Conservation (phyloP, 2,888 invertebrate species). For the Bruchidius siliquastri region DNA sequence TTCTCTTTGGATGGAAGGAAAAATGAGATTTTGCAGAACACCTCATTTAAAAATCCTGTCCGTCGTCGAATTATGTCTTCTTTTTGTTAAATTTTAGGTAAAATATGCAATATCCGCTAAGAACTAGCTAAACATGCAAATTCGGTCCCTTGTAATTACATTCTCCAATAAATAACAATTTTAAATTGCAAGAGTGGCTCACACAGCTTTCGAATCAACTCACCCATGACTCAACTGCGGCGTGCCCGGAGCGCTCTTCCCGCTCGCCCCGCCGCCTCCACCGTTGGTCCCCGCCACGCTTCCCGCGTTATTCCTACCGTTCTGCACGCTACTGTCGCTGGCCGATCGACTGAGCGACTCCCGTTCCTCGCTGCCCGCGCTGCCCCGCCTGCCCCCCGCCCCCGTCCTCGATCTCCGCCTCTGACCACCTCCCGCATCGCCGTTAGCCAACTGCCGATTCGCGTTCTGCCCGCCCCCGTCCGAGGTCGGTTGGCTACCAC, state of each 20-base stretch:
- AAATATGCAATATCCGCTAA: too few species aligned
- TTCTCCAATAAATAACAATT: too few species aligned
- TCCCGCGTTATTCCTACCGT: slow-evolving; percentile 54
- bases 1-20: too few species aligned
- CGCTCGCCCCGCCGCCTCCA: slow-evolving; percentile 55
- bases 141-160: too few species aligned
- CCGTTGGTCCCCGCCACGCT: slow-evolving; percentile 53
- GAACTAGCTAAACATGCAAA: too few species aligned
- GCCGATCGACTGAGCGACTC: slow-evolving; percentile 86
- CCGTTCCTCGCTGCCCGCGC: slow-evolving; percentile 65
- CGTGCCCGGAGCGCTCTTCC: slow-evolving; percentile 60
- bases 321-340: slow-evolving; percentile 83
- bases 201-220: slow-evolving; percentile 34
- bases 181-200: too few species aligned
- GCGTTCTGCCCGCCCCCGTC: slow-evolving; percentile 43
- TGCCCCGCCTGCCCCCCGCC: slow-evolving; percentile 40
- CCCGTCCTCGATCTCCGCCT: slow-evolving; percentile 19
- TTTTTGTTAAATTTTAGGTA: too few species aligned
- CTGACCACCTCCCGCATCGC: slow-evolving; percentile 42
- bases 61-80: too few species aligned
- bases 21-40: too few species aligned
- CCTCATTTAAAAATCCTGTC: too few species aligned
- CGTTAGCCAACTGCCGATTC: slow-evolving; percentile 39
- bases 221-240: slow-evolving; percentile 64
- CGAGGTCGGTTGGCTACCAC: slow-evolving; percentile 34